A percentile compares a stretch with the other conserved stretches of the same genome.
Conservation (phyloP, 1,140 invertebrate species). For the Hirudo medicinalis region DNA sequence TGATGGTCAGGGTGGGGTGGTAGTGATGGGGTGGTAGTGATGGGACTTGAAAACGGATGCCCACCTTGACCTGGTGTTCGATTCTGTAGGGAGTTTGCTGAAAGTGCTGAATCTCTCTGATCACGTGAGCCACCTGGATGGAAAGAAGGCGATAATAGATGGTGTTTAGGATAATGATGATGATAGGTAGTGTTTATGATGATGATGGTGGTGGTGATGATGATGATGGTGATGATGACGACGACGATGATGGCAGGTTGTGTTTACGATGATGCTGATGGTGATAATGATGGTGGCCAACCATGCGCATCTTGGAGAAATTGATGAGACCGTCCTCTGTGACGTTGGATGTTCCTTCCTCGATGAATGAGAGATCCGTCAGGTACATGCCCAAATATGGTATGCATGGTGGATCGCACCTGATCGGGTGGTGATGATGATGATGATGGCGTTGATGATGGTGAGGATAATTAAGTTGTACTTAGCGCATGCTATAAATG, state of each 20-base stretch:
- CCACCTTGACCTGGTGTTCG: constrained; percentile 63
- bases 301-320: constrained; percentile 93
- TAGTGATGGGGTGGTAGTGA: not conserved
- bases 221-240: not conserved
- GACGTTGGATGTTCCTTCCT: constrained; percentile 82
- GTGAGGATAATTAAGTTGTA: no score
- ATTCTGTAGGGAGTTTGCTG: constrained; percentile 86
- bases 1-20: constrained; percentile 3
- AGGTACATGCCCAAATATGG: constrained; percentile 84
- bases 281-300: constrained; percentile 38
- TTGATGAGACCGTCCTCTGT: constrained; percentile 80
- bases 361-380: constrained; percentile 81
- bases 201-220: no score
- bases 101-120: constrained; percentile 76
- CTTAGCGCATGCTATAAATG: no score
- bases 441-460: no score
- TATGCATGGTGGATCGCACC: constrained; percentile 82
- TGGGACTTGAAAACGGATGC: no score
- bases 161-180: not conserved
- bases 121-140: constrained; percentile 77
- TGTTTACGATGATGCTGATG: no score
- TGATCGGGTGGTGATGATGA: constrained; percentile 27
- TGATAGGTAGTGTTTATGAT: no score
- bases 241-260: not conserved
- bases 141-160: not conserved